Evolutionary conservation across 1,140 invertebrate species (phyloP), one percentile per base, ranked within the genome.

Genomic region (Sarcophaga bullata): DNA sequence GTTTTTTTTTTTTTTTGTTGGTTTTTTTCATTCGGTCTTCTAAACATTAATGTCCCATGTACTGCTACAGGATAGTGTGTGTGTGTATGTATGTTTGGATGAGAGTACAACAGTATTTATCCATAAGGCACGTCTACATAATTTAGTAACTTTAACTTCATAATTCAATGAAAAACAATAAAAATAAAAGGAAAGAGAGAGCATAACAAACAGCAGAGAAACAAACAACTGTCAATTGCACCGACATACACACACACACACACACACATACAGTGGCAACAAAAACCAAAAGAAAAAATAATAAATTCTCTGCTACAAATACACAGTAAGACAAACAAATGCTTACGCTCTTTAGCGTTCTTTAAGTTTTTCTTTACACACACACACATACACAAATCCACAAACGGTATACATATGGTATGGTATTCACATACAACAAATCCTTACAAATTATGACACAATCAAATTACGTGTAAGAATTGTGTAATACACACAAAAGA

Each of bases 151-250:
- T 87, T 83, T 84, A 86, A 88, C 87, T 88, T 88, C 87, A 88
- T 88, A 88, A 88, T 88, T 88, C 87, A 88, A 88, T 88, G 25
- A 37, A 88, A 88, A 88, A 88, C 87, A 88, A 88, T 88, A 88
- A 88, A 85, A 83, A 73, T n/a, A n/a, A n/a, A n/a, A n/a, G n/a
- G n/a, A 81, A 83, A 78, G 15, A n/a, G 58, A 8, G 37, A 19
- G 11, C 1, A 4, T 2, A 4, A 37, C 1, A 37, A 4, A 37
- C 1, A 68, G 17, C 17, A 58, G 15, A 58, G 6, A 68, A 19
- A 62, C 17, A 68, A n/a, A n/a, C 17, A 19, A 68, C 17, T 19
- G 62, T n/a, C 62, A 68, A 68, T 19, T 25, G 17, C 62, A 19
- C 19, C 4, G 1, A 68, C 54, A 58, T 25, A 68, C 62, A 25